Evolutionary conservation across 2,888 invertebrate genomes (phyloP), one percentile per base, ranked within the genome.

Genomic region (Rhogogaster chlorosoma): DNA sequence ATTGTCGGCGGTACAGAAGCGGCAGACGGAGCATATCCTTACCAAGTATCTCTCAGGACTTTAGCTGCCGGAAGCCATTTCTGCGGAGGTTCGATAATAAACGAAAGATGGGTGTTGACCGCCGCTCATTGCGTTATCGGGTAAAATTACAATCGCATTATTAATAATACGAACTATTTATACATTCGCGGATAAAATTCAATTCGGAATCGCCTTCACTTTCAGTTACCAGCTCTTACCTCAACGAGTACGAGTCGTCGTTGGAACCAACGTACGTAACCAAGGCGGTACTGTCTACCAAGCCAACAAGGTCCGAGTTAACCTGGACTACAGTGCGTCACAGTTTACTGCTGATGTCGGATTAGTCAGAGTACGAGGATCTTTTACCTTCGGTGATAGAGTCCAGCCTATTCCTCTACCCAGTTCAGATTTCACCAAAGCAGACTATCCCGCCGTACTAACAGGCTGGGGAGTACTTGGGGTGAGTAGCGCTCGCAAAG

Each of bases 11-110:
- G 88, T 12, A 83, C 36, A 22, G 86, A 87, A 32, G 89, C 88
- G 18, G 70, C 84, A 32, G 85, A 87, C 0, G 67, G 84, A 53
- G 88, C 73, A 6, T 87, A 87, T 85, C 88, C 88, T 57, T 89
- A 88, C 70, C 87, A 88, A 53, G 87, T 84, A 7, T 89, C 89
- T 9, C 26, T 89, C 22, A 86, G 88, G n/a, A 78, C 87, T 18
- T 5, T 26, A 9, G 3, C 18, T n/a, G 18, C 73, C n/a, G 88
- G 88, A 9, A 29, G 32, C 64, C 88, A 89, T 67, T 85, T 86
- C 49, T 89, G 89, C 80, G 89, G 88, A 32, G 88, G 88, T 73
- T 88, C 88, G 18, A 64, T 89, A 32, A 9, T 89, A 18, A 87
- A 86, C 75, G 61, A 87, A 42, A 75, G 85, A 61, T 89, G 88